Evolutionary conservation across 2,797 vertebrate genomes (phyloP), one percentile per base, ranked within the genome.

Genomic region (Melanotaenia maccullochi): DNA sequence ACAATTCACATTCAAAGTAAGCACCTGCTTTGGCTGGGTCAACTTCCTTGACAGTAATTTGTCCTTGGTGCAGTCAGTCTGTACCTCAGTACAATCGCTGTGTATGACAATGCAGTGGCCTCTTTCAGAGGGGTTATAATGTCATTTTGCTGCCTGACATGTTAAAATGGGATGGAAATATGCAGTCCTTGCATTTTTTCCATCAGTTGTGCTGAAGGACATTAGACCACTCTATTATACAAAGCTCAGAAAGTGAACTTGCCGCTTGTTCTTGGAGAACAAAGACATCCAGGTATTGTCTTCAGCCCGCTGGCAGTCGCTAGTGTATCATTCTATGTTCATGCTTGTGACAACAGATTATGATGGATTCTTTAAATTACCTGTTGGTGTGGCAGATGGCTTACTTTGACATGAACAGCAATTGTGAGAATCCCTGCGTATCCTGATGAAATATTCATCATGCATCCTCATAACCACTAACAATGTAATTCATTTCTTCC

Each of bases 301-400:
- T 68, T 65, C 22, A 51, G 54, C 40, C 66, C 65, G 62, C 71
- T 62, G 60, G 67, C 75, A 22, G 35, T 67, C n/a, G 67, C 64
- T 44, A 44, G 63, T 71, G 65, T 63, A 55, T 72, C 65, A 38
- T 44, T 76, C 55, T 72, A 40, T 20, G 54, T 59, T 74, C 76
- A 72, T 28, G 24, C 58, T 56, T 61, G 35, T 75, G 71, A 77
- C 85, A 75, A 35, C 71, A 68, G 57, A 77, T 86, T 71, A 71
- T 84, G 85, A 89, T 81, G 71, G 69, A 90, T 87, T 80, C 55
- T 60, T 70, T 77, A 75, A 87, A 89, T 84, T 59, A 87, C 89
- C 84, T 85, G 85, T 83, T 87, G 76, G 83, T 51, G 77, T 62
- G 76, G 89, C 90, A 93, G 90, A 93, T 92, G 88, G 90, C 71